phyloP scores from a whole-genome alignment of 2,797 vertebrate species.

The Crax fasciolata region DNA sequence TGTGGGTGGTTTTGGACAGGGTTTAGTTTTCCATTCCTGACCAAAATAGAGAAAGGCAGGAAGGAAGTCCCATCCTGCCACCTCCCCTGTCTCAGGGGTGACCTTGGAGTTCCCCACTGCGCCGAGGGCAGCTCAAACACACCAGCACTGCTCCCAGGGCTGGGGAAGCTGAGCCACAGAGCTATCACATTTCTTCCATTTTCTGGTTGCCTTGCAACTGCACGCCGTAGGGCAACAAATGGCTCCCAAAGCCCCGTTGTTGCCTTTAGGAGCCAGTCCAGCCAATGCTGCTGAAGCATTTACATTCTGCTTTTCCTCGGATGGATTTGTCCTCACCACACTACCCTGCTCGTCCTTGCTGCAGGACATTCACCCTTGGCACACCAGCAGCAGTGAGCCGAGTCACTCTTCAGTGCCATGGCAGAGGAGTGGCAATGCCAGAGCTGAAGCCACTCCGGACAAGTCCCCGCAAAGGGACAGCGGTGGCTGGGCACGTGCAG shows the following conservation, averaged over 20 bases:
- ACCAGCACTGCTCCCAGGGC: not conserved
- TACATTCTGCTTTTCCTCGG: not conserved
- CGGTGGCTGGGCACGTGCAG: not conserved
- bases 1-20: rapidly evolving
- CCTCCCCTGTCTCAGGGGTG: not conserved
- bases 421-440: not conserved
- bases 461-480: rapidly evolving
- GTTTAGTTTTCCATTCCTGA: not conserved
- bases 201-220: not conserved
- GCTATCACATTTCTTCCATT: not conserved
- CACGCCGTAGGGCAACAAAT: not conserved
- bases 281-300: rapidly evolving
- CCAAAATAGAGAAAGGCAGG: conserved; percentile 5
- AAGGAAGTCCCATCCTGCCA: conserved; percentile 5
- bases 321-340: not conserved
- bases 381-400: not conserved
- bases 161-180: not conserved
- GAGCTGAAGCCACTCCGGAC: not conserved
- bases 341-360: not conserved
- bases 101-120: conserved; percentile 3
- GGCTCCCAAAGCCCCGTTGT: not conserved
- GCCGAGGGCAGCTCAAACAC: not conserved
- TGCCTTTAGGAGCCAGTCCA: not conserved
- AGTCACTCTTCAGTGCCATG: not conserved
- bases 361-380: not conserved